Percentiles rank a stretch among this genome's conserved stretches.
phyloP scores from a whole-genome alignment of 2,888 invertebrate genomes.

The Cyaniris semiargus region DNA sequence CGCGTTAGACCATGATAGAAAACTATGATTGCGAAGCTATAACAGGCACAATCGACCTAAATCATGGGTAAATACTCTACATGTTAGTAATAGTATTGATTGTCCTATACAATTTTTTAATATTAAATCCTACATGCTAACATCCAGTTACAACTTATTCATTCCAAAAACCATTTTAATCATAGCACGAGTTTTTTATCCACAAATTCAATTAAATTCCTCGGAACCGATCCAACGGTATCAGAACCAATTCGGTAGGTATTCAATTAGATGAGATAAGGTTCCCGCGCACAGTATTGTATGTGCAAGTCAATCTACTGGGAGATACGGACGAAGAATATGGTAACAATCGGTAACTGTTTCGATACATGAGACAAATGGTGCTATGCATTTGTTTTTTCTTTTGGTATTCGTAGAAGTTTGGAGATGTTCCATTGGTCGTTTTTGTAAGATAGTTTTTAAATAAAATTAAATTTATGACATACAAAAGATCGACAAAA shows the following conservation, averaged over 20 bases:
- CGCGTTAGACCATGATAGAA: too few species aligned
- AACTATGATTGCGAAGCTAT: too few species aligned
- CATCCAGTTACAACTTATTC: background rate
- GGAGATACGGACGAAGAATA: constrained; percentile 69
- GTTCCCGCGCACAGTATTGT: constrained; percentile 69
- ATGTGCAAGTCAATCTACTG: constrained; percentile 70
- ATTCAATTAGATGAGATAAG: constrained; percentile 65
- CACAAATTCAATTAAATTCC: constrained; percentile 47
- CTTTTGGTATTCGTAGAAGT: background rate
- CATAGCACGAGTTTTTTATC: background rate
- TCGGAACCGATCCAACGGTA: constrained; percentile 65
- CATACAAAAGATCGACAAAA: background rate
- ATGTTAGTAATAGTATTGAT: too few species aligned
- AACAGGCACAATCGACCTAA: too few species aligned
- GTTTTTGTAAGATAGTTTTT: too few species aligned
- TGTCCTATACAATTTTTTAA: too few species aligned
- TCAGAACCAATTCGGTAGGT: constrained; percentile 65
- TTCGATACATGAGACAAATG: constrained; percentile 39
- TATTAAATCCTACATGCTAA: too few species aligned
- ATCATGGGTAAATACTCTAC: too few species aligned
- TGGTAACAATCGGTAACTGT: constrained; percentile 73
- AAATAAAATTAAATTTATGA: background rate
- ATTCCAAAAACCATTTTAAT: background rate
- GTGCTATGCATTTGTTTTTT: constrained; percentile 13
- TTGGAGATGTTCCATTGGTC: background rate